Evolutionary conservation across 2,888 invertebrate genomes (phyloP), one percentile per base, ranked within the genome.

Genomic region (Drosophila ezoana): DNA sequence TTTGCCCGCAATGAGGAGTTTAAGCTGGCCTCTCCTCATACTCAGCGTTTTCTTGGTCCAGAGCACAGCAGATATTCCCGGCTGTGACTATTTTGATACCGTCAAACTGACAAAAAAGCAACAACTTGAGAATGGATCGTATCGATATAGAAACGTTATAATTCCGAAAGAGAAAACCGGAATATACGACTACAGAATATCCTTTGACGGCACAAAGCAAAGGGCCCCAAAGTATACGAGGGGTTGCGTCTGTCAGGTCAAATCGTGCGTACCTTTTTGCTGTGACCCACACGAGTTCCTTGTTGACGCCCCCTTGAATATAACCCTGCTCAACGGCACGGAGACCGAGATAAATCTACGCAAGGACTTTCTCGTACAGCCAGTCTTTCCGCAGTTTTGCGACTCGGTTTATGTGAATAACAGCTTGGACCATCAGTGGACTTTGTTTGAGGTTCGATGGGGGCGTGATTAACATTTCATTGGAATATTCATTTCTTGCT

Each of bases 231-330:
- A 35, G 0, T 73, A 82, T 61, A 32, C 44, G 0, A 73, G 89
- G 11, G 90, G 88, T 4, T 90, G 90, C 38, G 53, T 85, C 2
- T 90, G 90, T 52, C 37, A 80, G 11, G 16, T 90, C 4, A 89
- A 81, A 51, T 57, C 82, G 0, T 92, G 92, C 51, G 64, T 91
- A 1, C 78, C 89, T 3, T 72, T 89, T n/a, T 89, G 90, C 52
- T 90, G 89, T 51, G 28, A 40, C 20, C 41, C 66, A 14, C 6
- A 35, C 1, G 18, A 33, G n/a, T 32, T 14, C 0, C 4, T 23
- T 0, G 11, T 8, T 1, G 40, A 65, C n/a, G 9, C 32, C 0
- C 38, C 18, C 11, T 8, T 63, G 4, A 52, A 44, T 44, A 38
- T 71, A 2, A 74, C 60, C 3, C 4, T 35, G 1, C 3, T 14